phyloP scores from a whole-genome alignment of 1,140 invertebrate genomes.

The Drosophila pruinosa region DNA sequence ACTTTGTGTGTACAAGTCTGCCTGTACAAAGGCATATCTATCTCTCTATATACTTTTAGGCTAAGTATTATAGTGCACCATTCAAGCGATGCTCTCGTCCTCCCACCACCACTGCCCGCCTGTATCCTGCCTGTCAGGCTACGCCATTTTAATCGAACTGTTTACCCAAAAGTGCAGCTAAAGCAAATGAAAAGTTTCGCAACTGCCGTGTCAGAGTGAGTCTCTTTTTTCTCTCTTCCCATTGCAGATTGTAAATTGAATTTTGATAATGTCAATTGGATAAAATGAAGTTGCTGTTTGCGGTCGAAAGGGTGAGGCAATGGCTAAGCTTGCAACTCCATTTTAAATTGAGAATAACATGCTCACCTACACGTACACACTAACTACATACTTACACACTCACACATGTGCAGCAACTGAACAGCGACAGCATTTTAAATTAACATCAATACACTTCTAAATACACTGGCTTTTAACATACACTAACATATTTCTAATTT shows the following conservation, averaged over 20 bases:
- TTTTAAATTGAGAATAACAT: neutral
- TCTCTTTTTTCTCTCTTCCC: neutral
- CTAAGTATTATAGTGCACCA: slow-evolving; percentile 61
- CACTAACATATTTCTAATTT: no score
- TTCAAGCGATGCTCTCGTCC: slow-evolving; percentile 12
- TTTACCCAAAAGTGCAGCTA: slow-evolving; percentile 79
- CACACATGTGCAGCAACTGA: neutral
- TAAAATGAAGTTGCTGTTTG: slow-evolving; percentile 57
- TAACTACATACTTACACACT: neutral
- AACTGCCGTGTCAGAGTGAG: slow-evolving; percentile 51
- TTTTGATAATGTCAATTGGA: slow-evolving; percentile 78
- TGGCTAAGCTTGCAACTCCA: neutral
- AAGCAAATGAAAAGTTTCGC: slow-evolving; percentile 75
- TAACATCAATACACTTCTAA: no score
- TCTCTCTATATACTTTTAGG: slow-evolving; percentile 49
- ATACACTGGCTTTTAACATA: no score
- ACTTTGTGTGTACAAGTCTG: neutral
- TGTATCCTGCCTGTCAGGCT: slow-evolving; percentile 41
- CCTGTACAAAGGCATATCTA: slow-evolving; percentile 7
- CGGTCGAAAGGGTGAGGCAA: slow-evolving; percentile 35
- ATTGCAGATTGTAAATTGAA: slow-evolving; percentile 73
- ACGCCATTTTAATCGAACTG: slow-evolving; percentile 76
- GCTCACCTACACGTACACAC: neutral
- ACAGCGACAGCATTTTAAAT: no score
- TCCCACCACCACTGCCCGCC: neutral